phyloP scores from a whole-genome alignment of 1,140 invertebrate species.

The Drosophila nigromelanica region DNA sequence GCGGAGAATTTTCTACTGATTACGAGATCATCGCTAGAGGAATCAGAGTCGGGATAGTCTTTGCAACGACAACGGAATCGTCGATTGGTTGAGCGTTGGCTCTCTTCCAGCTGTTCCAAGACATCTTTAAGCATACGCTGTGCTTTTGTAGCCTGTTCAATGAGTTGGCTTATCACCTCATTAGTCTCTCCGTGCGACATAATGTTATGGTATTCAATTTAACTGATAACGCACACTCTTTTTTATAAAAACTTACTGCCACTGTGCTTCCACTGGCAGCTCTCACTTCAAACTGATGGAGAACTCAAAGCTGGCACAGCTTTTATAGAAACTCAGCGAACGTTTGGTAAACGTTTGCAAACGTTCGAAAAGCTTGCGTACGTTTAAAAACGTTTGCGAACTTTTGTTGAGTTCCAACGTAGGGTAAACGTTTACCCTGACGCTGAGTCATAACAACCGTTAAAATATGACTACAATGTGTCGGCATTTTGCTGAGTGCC shows the following conservation, averaged over 20 bases:
- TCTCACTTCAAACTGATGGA: constrained; percentile 14
- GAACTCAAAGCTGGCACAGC: constrained; percentile 4
- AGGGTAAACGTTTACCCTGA: constrained; percentile 17
- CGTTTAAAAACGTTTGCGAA: constrained; percentile 29
- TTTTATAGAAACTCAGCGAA: constrained; percentile 27
- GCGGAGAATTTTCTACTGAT: not conserved
- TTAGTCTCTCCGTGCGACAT: not conserved
- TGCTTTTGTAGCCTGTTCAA: constrained; percentile 11
- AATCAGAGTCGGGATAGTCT: not conserved
- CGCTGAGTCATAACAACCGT: constrained; percentile 22
- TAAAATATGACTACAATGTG: constrained; percentile 23
- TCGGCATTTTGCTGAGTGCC: constrained; percentile 6
- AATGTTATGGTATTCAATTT: constrained; percentile 1
- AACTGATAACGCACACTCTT: not conserved
- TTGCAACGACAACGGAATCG: not conserved
- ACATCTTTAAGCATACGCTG: constrained; percentile 8
- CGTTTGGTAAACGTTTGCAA: constrained; percentile 32
- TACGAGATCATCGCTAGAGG: not conserved
- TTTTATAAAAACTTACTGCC: not conserved
- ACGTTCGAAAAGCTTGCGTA: constrained; percentile 18
- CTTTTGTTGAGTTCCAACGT: constrained; percentile 2
- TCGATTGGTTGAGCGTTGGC: not conserved
- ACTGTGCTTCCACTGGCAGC: constrained; percentile 4
- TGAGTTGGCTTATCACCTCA: constrained; percentile 9
- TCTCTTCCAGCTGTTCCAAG: constrained; percentile 12